Evolutionary conservation across 2,888 invertebrate genomes (phyloP), one percentile per base, ranked within the genome.

Genomic region (Myopa testacea): DNA sequence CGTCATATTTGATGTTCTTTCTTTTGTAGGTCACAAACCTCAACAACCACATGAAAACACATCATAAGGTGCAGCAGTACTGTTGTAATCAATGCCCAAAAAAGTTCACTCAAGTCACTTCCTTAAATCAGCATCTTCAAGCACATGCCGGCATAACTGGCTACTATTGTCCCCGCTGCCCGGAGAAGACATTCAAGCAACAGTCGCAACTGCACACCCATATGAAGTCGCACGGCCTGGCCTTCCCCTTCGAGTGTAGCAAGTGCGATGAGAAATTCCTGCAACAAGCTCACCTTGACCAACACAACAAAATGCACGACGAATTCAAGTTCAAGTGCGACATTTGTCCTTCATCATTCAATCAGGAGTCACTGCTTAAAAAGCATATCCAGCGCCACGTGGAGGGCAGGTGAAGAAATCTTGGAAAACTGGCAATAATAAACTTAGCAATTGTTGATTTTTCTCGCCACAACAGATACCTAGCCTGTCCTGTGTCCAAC

Each of bases 1-100:
- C 10, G n/a, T 16, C n/a, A 14, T 55, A 12, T n/a, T 37, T 34
- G 50, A 67, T 75, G 37, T 45, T 14, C 60, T 38, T 45, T 58
- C 14, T 63, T 50, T 82, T 78, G 4, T 52, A 89, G 89, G 89
- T 90, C 72, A 90, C 90, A 82, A 90, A 90, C 83, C 82, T 90
- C 14, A 90, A 90, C 81, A 90, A 90, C 82, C 90, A 90, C 82
- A 90, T 90, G 90, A 90, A 90, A 82, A 89, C 90, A 71, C 90
- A 90, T 81, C 90, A 90, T 78, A 90, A 90, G 84, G 89, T 89
- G 70, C 90, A 90, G 79, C 89, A 90, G 81, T 90, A 89, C 78
- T 89, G 89, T 80, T 90, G 90, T 82, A 90, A 89, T 84, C 89
- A 89, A 75, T 90, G 90, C 82, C 89, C 89, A 80, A 88, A 89